These are phyloP conservation scores for Zaprionus gabonicus DNA, from an alignment of 1,140 invertebrate genomes.

Conservation along the genomic window DNA sequence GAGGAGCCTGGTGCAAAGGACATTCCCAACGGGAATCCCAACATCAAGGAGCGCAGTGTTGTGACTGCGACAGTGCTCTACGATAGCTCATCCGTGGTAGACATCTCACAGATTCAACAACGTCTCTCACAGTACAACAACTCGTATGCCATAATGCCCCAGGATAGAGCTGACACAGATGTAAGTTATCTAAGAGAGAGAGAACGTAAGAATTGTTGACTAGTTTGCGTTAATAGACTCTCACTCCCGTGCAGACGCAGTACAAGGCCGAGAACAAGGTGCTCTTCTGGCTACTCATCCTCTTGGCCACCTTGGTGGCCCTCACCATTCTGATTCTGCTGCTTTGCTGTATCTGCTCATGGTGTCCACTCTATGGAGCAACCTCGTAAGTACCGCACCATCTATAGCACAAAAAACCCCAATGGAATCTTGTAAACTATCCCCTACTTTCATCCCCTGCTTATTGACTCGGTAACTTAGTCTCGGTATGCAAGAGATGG, in stretches of 20 bases:
- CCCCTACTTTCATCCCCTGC: constrained; percentile 25
- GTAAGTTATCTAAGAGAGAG: constrained; percentile 54
- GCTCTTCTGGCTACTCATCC: constrained; percentile 90
- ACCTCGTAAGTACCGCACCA: constrained; percentile 86
- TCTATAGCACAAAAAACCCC: background rate
- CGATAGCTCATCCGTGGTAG: constrained; percentile 88
- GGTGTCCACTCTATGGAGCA: constrained; percentile 92
- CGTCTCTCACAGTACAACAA: constrained; percentile 86
- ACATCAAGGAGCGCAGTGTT: constrained; percentile 87
- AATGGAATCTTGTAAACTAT: constrained; percentile 10
- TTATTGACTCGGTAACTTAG: constrained; percentile 57
- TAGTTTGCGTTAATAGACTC: constrained; percentile 57
- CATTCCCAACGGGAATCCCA: constrained; percentile 54
- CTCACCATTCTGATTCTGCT: constrained; percentile 89
- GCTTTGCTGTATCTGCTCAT: constrained; percentile 91
- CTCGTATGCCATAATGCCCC: constrained; percentile 82
- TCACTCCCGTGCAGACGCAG: constrained; percentile 86
- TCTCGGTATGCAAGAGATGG: constrained; percentile 20
- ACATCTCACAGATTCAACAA: constrained; percentile 88
- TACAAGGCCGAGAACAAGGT: constrained; percentile 90
- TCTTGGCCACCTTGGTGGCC: constrained; percentile 89
- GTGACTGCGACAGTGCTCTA: constrained; percentile 90
- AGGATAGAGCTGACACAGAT: constrained; percentile 64
- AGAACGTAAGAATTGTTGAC: constrained; percentile 9
- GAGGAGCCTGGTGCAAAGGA: constrained; percentile 77